Evolutionary conservation across 2,888 invertebrate genomes (phyloP), one percentile per base, ranked within the genome.

Genomic region (Cosmopolites sordidus): DNA sequence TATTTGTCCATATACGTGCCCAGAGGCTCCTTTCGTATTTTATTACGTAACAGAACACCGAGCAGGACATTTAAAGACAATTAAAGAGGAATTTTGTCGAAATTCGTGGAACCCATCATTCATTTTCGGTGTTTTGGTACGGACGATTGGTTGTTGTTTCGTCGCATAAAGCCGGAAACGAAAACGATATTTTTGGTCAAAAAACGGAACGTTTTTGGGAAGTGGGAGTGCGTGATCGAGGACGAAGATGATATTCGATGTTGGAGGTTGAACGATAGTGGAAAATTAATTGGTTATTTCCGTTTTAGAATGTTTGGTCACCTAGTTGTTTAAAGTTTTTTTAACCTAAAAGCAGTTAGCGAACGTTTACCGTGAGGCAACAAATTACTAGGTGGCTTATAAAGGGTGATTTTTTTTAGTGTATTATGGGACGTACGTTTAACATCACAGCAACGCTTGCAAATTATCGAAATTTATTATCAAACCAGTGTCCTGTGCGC

Each of bases 121-220:
- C 48, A 48, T 48, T 33, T 37, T 33, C 33, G 12, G 9, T n/a
- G 42, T 17, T 48, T 42, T 29, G 22, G 11, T 16, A 27, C 18
- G 15, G 29, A 6, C 29, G 27, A 40, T 43, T 51, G 43, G 50
- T 51, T 51, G 44, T 51, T 51, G 50, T 44, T 51, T 51, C 17
- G 30, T 18, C 15, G 18, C 33, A 40, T 43, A 47, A 48, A 42
- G 22, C 22, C 53, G 48, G 48, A 53, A 53, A 48, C 5, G 18
- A 15, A 17, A 5, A 5, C 33, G 33, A 33, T 11, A 12, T 11
- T 4, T 33, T 4, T 2, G n/a, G n/a, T 12, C 33, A 33, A 33
- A 33, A 33, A 33, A 12, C 12, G n/a, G 4, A 12, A 11, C 3
- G n/a, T 12, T n/a, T 5, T n/a, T 33, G 33, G 33, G 11, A 3